Evolutionary conservation across 2,113 vertebrate genomes (phyloP).

Genomic region (Aptenodytes forsteri): DNA sequence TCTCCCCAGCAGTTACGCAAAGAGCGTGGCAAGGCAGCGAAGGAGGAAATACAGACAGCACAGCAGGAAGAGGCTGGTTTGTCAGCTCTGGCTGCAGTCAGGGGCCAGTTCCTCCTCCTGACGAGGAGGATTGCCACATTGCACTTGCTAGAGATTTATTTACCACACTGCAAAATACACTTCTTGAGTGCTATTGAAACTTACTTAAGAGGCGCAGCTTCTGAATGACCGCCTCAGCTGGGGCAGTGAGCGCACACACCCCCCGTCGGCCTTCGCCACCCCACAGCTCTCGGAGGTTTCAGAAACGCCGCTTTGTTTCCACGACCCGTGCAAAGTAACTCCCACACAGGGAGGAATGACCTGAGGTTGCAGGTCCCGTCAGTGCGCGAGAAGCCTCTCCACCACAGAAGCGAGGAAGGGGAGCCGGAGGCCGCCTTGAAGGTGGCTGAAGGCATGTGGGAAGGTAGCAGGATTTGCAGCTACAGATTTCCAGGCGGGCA

Average conservation of each 20-base stretch:
- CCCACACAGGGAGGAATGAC: background rate
- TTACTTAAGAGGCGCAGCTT: background rate
- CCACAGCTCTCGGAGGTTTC: background rate
- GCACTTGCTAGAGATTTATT: background rate
- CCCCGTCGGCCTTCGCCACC: fast-evolving
- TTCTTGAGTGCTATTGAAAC: background rate
- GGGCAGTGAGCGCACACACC: background rate
- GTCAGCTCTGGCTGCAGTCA: background rate
- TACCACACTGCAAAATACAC: background rate
- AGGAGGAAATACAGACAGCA: background rate
- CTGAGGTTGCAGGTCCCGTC: background rate
- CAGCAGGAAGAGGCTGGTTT: background rate
- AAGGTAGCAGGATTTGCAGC: background rate
- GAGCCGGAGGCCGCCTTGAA: background rate
- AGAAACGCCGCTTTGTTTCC: background rate
- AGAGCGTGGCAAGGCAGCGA: background rate
- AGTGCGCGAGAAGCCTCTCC: background rate
- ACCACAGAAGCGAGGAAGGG: background rate
- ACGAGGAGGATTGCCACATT: background rate
- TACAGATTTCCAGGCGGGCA: background rate
- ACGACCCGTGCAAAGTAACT: fast-evolving
- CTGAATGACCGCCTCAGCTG: fast-evolving
- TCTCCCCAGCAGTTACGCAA: fast-evolving
- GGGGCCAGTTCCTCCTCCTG: background rate
- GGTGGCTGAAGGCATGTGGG: background rate